phyloP scores from a whole-genome alignment of 2,888 invertebrate genomes.

The Magallana nippona region DNA sequence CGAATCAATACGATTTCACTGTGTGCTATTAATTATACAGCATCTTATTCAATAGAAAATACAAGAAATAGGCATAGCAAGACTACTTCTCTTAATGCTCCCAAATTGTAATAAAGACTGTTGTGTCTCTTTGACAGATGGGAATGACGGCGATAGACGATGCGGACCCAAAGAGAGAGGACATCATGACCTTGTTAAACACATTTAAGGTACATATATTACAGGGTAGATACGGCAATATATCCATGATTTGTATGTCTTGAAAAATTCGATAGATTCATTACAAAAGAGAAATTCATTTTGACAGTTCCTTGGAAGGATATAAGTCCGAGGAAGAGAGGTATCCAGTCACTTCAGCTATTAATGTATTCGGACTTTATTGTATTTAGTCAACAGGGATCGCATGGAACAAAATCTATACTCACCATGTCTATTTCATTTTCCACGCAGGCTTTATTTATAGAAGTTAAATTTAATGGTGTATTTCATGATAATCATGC shows the following conservation, averaged over 20 bases:
- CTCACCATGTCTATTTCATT: neutral
- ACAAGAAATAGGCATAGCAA: no score
- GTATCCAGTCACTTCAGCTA: neutral
- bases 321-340: neutral
- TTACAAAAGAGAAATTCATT: neutral
- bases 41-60: no score
- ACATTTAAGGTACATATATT: conserved; percentile 60
- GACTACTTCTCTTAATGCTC: no score
- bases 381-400: neutral
- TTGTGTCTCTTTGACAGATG: conserved; percentile 56
- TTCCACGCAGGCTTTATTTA: neutral
- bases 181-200: conserved; percentile 58
- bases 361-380: neutral
- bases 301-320: conserved; percentile 1
- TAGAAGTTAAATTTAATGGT: no score
- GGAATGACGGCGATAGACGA: conserved; percentile 69
- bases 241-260: neutral
- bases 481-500: no score
- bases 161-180: conserved; percentile 57
- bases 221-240: neutral
- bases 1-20: no score
- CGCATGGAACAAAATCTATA: neutral
- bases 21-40: no score
- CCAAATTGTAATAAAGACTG: neutral
- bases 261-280: no score